Evolutionary conservation across 1,140 invertebrate species (phyloP), one percentile per base, ranked within the genome.

Genomic region (Listronotus bonariensis): DNA sequence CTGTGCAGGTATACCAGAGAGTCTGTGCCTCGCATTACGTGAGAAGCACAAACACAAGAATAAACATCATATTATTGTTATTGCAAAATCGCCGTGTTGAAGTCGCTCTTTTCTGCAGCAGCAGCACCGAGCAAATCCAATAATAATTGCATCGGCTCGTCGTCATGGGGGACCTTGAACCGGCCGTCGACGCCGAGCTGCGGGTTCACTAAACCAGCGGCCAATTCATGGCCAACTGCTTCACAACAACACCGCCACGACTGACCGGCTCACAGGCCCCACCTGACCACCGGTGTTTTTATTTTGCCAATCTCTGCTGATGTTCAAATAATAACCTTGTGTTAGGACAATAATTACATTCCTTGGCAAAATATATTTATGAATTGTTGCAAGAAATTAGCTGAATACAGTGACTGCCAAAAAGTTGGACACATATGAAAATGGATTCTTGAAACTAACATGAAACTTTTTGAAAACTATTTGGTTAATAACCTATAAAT

Each of bases 131-230:
- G 10, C 43, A 3, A 45, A 45, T 17, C 18, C 4, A 45, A 45
- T 45, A 20, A 32, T 51, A 51, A 51, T 51, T 51, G 48, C 48
- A 26, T 10, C 31, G 18, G 18, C 34, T 51, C 48, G 48, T 32
- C 52, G 31, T 54, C 52, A 54, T 20, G 11, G 52, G n/a, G 52
- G 38, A 54, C 52, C 52, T 54, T 58, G 55, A 58, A 58, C 55
- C 42, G 18, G 48, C 34, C 61, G 55, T 53, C 54, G 54, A 58
- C 63, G 54, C 34, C 48, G 38, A 54, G 63, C 57, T 65, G 54
- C 57, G 43, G 55, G 55, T 41, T 41, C 17, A 12, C 40, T 57
- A 57, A 57, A 57, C 55, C 55, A 57, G 42, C 55, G 42, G 38
- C 55, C n/a, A 34, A 36, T 57, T 54, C 55, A 57, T 43, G 55